Conservation (phyloP, 2,888 invertebrate genomes). For the Seladonia tumulorum region DNA sequence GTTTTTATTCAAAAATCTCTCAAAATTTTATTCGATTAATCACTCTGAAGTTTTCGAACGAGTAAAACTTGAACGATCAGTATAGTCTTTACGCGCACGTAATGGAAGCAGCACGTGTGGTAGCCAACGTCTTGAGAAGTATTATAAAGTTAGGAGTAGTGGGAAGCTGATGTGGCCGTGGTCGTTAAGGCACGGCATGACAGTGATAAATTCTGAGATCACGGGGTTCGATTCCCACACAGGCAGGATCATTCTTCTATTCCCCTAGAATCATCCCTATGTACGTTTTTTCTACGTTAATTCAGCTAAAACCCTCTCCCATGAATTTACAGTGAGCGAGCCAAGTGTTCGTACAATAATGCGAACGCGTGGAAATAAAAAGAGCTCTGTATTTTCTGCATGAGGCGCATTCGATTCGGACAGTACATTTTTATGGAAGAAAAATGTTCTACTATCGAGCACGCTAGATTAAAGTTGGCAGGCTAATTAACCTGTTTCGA, state of each 20-base stretch:
- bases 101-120: neutral
- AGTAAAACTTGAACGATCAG: neutral
- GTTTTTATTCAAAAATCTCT: neutral
- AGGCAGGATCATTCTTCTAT: neutral
- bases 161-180: neutral
- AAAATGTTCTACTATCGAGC: conserved; percentile 59
- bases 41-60: neutral
- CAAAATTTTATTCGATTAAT: neutral
- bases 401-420: conserved; percentile 60
- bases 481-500: conserved; percentile 75
- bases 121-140: neutral
- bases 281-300: neutral
- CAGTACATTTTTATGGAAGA: conserved; percentile 51
- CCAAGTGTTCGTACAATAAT: neutral
- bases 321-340: neutral
- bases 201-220: neutral
- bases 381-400: neutral
- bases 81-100: neutral
- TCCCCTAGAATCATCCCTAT: neutral
- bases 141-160: neutral
- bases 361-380: neutral
- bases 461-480: conserved; percentile 69
- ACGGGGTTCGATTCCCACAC: neutral
- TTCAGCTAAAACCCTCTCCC: neutral
- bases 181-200: neutral